Base-by-base conservation (phyloP, 2,888 invertebrate species). In the Oxytorus armatus region DNA sequence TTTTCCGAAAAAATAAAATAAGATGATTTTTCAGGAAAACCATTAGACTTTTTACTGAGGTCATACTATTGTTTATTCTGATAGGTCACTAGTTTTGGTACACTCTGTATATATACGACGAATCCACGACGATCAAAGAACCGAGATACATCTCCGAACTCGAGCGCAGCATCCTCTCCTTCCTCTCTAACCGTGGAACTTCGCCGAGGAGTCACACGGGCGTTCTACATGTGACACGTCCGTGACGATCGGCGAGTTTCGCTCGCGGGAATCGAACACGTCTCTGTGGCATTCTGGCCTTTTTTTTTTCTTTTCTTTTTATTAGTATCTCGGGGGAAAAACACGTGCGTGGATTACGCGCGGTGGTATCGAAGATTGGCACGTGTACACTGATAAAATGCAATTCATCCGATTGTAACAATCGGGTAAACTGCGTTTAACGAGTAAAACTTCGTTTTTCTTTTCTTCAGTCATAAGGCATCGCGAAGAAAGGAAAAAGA, bases 161-260 rank as follows among this genome's bases (percentile, higher is more conserved):
- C 47, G 11, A 51, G 36, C 47, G 10, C 61, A 57, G 57, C 55
- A 77, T 70, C 51, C 33, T 42, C 39, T 49, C 23, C 21, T 5
- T 66, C 29, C 73, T 63, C 72, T 44, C 36, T 5, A n/a, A 21
- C 29, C 44, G 59, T 47, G 16, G 18, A 14, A 14, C 25, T 10
- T 11, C 36, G 16, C 23, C 29, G 33, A 49, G 11, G 36, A 63
- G 42, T 53, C 70, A 57, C 57, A 49, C 59, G 59, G 57, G 47
- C 70, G 70, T 70, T 70, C 70, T 70, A 70, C 70, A 70, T 70
- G 70, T 70, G 79, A 76, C 65, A 75, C 63, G 68, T 79, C 74
- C 79, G 72, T 79, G 70, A 70, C 79, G 65, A 42, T 59, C 63
- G 59, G 57, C 47, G 14, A 49, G 70, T 47, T 59, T 70, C 16